Conservation (phyloP, 1,140 invertebrate genomes). For the Danaus melanippus region DNA sequence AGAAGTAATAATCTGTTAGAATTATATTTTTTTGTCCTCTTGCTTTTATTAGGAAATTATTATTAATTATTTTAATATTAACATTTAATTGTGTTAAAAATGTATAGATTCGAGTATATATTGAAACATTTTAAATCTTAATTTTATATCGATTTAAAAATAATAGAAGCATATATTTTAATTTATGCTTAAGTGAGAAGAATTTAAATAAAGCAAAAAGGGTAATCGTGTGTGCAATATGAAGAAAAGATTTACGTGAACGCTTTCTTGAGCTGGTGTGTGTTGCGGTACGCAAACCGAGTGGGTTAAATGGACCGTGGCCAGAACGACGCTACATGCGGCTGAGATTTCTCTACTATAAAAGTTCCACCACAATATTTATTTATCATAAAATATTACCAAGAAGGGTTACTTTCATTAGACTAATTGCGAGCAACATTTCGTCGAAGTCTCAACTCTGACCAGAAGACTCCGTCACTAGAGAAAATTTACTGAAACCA, state of each 20-base stretch:
- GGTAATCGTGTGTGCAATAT: conserved; percentile 35
- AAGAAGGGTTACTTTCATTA: conserved; percentile 64
- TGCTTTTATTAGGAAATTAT: too few species aligned
- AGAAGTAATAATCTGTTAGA: too few species aligned
- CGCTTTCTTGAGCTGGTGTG: conserved; percentile 30
- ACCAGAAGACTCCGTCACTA: conserved; percentile 48
- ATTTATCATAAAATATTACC: conserved; percentile 36
- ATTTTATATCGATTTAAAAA: too few species aligned
- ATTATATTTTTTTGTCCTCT: too few species aligned
- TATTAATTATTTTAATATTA: too few species aligned
- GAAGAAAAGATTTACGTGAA: conserved; percentile 40
- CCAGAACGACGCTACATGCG: conserved; percentile 55
- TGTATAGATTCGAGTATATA: too few species aligned
- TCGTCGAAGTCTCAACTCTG: conserved; percentile 64
- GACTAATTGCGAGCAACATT: conserved; percentile 68
- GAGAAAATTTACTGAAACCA: conserved; percentile 53
- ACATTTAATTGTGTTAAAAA: too few species aligned
- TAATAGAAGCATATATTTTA: too few species aligned
- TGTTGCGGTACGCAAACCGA: conserved; percentile 48
- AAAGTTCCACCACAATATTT: conserved; percentile 31
- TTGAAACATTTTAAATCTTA: too few species aligned
- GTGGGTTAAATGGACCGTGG: conserved; percentile 68
- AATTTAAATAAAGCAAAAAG: conserved; percentile 17
- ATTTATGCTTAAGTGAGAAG: conserved; percentile 5
- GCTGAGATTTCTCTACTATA: conserved; percentile 57